phyloP scores from a whole-genome alignment of 1,140 invertebrate species.

The Euglossa dilemma region DNA sequence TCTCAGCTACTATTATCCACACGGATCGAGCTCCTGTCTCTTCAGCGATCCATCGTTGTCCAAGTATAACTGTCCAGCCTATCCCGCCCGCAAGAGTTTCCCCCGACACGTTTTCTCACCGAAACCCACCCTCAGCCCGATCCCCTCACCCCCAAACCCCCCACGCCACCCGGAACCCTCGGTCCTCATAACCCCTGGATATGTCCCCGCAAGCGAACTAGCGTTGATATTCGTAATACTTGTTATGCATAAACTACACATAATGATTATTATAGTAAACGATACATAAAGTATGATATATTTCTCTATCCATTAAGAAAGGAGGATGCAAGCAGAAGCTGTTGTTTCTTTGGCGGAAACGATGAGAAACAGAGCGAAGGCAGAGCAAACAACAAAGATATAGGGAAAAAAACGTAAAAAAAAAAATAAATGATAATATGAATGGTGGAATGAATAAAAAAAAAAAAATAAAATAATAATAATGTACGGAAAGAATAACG shows the following conservation, averaged over 20 bases:
- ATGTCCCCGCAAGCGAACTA: slow-evolving; percentile 76
- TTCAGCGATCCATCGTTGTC: neutral
- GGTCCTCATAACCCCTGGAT: neutral
- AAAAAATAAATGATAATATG: slow-evolving; percentile 32
- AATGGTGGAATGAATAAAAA: slow-evolving; percentile 41
- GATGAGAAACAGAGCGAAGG: slow-evolving; percentile 33
- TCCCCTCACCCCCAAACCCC: slow-evolving; percentile 30
- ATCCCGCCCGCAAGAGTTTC: neutral
- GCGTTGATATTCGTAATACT: slow-evolving; percentile 83
- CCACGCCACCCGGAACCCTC: slow-evolving; percentile 51
- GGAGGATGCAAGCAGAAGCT: slow-evolving; percentile 71
- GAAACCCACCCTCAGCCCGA: neutral
- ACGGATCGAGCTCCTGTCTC: neutral
- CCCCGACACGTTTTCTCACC: neutral
- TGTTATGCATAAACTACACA: slow-evolving; percentile 83
- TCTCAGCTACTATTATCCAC: neutral
- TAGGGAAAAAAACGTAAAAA: slow-evolving; percentile 43
- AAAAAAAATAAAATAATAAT: slow-evolving; percentile 31
- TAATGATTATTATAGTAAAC: slow-evolving; percentile 83
- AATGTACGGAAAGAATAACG: slow-evolving; percentile 17
- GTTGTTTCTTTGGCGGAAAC: slow-evolving; percentile 64
- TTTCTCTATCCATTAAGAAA: slow-evolving; percentile 82
- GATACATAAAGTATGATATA: slow-evolving; percentile 83
- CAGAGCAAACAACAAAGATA: slow-evolving; percentile 4
- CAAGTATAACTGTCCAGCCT: slow-evolving; percentile 5